Evolutionary conservation across 2,888 invertebrate species (phyloP).

Genomic region (Amphipyra berbera): DNA sequence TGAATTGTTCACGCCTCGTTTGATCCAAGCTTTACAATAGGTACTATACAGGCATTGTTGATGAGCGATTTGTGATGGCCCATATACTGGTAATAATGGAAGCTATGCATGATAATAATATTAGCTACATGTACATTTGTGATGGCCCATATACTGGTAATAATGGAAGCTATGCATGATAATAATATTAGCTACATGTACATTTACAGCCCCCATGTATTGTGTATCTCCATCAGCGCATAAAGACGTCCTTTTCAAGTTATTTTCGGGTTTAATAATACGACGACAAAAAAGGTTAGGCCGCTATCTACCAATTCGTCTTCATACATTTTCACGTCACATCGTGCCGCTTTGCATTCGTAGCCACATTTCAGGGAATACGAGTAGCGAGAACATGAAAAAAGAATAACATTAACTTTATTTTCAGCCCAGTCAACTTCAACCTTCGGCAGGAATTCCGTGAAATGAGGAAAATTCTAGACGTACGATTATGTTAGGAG

Average conservation of each 20-base stretch:
- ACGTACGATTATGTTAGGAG: not conserved
- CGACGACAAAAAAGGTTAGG: not conserved
- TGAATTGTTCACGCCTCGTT: not conserved
- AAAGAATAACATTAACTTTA: conserved; percentile 15
- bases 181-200: conserved; percentile 1
- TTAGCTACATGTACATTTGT: not conserved
- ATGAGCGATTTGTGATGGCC: conserved; percentile 5
- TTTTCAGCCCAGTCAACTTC: conserved; percentile 5
- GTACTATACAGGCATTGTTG: conserved; percentile 13
- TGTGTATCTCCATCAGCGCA: not conserved
- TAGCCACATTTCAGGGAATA: not conserved
- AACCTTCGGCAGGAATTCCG: not conserved
- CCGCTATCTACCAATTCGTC: not conserved
- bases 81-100: conserved; percentile 11
- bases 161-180: conserved; percentile 1
- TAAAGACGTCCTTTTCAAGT: not conserved
- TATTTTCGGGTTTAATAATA: not conserved
- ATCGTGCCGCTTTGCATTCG: conserved; percentile 6
- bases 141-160: conserved; percentile 4
- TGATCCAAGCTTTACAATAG: conserved; percentile 2
- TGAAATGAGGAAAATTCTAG: not conserved
- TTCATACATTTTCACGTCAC: conserved; percentile 11
- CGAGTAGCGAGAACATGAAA: not conserved
- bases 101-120: not conserved
- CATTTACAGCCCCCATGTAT: conserved; percentile 8